phyloP scores from a whole-genome alignment of 2,888 invertebrate species.

The Dolichomitus sp. region DNA sequence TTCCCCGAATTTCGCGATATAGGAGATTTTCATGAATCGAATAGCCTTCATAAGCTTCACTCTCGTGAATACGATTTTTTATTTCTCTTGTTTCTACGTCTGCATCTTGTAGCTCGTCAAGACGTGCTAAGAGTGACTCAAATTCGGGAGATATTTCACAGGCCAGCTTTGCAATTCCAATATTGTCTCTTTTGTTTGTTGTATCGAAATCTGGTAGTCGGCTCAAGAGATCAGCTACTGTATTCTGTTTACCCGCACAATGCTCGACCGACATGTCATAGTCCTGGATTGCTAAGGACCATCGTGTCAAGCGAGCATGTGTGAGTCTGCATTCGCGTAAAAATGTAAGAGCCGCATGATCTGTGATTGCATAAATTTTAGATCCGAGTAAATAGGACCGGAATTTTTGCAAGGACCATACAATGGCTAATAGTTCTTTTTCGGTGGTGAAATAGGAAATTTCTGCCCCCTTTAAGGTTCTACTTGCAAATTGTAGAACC shows the following conservation, averaged over 20 bases:
- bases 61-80: too few species aligned
- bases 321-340: not conserved
- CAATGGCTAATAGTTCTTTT: slow-evolving; percentile 45
- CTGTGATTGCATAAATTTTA: not conserved
- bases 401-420: slow-evolving; percentile 36
- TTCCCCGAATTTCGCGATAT: too few species aligned
- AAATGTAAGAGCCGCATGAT: not conserved
- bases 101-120: too few species aligned
- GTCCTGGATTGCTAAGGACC: not conserved
- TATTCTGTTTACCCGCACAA: not conserved
- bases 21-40: too few species aligned
- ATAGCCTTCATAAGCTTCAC: too few species aligned
- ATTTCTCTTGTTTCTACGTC: too few species aligned
- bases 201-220: not conserved
- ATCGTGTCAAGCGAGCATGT: not conserved
- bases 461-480: slow-evolving; percentile 28
- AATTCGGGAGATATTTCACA: not conserved
- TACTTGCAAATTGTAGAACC: not conserved
- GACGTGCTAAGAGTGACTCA: too few species aligned
- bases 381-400: slow-evolving; percentile 27
- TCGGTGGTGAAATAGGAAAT: slow-evolving; percentile 36
- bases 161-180: not conserved
- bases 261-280: not conserved
- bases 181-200: not conserved
- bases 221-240: not conserved